Base-by-base conservation (phyloP, 2,113 vertebrate species). In the Salvator merianae region DNA sequence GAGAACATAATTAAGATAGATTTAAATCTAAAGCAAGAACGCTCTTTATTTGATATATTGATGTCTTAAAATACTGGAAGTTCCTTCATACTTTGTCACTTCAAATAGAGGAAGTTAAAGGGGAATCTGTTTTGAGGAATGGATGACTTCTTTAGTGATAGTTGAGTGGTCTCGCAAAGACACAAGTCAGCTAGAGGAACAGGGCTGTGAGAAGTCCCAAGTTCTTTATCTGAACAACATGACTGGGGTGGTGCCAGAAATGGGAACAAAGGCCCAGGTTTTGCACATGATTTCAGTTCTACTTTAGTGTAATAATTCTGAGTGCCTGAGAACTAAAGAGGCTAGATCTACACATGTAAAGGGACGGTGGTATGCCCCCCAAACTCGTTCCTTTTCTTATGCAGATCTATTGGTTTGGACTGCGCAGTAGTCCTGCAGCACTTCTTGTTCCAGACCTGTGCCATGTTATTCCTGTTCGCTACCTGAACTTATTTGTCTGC, bases 381-480 rank as follows among this genome's bases (percentile, higher is more conserved):
- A 47, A 13, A 47, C 68, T 63, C 47, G 43, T n/a, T 77, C 50
- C 43, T 68, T 50, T n/a, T 71, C 50, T 73, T 73, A 69, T 79
- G 55, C 66, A 28, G n/a, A 5, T 47, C 53, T 78, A n/a, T 62
- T 40, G 38, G 30, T 72, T 26, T n/a, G 14, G 28, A 32, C 14
- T 59, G 34, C 47, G 32, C 36, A 71, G 43, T 63, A 47, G 36
- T 71, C 66, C 30, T 47, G 83, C n/a, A 85, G 53, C 68, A 66
- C 69, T 65, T 65, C 75, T 62, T 84, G 68, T 84, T 79, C 76
- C 68, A 79, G 68, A 72, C 28, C 53, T 79, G 38, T 73, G 38
- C 32, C 40, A 34, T 63, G 22, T 69, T 79, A 50, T 68, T 79
- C 53, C 36, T 72, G 68, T 79, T 84, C 47, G 24, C 13, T 63